These are phyloP conservation scores for Oscarella lobularis DNA, from an alignment of 37 sponge, comb jelly and placozoan genomes.

Conservation along the genomic window DNA sequence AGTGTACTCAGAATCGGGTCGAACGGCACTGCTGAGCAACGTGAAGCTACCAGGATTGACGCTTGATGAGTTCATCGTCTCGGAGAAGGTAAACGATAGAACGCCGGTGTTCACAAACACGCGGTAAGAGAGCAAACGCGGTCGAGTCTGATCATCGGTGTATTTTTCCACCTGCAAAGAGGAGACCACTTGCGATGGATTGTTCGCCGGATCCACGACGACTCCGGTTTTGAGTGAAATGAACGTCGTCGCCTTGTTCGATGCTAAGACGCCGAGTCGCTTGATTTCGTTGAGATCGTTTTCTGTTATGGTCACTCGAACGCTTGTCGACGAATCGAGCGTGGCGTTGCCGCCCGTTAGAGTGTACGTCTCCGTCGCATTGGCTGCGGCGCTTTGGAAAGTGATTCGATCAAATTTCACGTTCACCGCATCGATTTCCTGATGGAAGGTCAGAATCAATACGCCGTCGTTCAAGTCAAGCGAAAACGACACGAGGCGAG, in stretches of 20 bases:
- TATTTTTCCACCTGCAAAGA: slow-evolving; percentile 21
- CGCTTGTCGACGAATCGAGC: slow-evolving; percentile 2
- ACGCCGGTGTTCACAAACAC: slow-evolving; percentile 52
- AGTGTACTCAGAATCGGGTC: slow-evolving; percentile 12
- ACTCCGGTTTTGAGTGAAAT: slow-evolving; percentile 25
- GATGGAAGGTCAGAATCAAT: slow-evolving; percentile 44
- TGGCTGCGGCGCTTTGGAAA: slow-evolving; percentile 25
- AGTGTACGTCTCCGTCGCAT: slow-evolving; percentile 7
- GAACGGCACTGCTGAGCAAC: slow-evolving; percentile 46
- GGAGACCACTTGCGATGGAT: slow-evolving; percentile 15
- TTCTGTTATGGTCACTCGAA: slow-evolving; percentile 18
- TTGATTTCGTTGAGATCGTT: slow-evolving; percentile 53
- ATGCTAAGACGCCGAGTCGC: slow-evolving; percentile 29
- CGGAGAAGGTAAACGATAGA: slow-evolving; percentile 55
- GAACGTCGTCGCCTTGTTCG: slow-evolving; percentile 22
- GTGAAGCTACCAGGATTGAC: slow-evolving; percentile 22
- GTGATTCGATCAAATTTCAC: slow-evolving; percentile 25
- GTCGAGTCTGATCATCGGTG: slow-evolving; percentile 39
- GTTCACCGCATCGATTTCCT: slow-evolving; percentile 36
- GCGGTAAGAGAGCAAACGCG: slow-evolving; percentile 36
- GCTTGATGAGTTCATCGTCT: slow-evolving; percentile 53
- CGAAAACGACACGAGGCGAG: slow-evolving; percentile 15
- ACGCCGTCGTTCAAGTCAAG: slow-evolving; percentile 54
- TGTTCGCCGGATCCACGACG: slow-evolving; percentile 44
- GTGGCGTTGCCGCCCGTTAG: slow-evolving; percentile 21